Evolutionary conservation across 2,113 vertebrate genomes (phyloP).

Genomic region (Setophaga coronata): DNA sequence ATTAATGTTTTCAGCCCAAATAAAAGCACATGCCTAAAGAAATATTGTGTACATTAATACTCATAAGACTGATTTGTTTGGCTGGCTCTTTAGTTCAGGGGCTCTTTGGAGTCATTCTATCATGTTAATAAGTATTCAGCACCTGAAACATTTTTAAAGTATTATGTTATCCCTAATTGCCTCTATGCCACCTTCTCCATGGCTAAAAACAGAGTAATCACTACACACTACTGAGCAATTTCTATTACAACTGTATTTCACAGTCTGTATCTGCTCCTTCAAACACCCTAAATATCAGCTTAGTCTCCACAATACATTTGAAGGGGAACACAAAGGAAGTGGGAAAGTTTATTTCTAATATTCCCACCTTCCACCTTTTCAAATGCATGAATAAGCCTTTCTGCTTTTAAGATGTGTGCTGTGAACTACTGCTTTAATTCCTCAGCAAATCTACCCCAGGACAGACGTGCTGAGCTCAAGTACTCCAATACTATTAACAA

Average conservation of each 20-base stretch:
- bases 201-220: background rate
- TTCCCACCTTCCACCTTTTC: background rate
- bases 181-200: background rate
- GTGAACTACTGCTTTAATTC: background rate
- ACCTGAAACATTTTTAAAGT: background rate
- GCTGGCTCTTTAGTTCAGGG: background rate
- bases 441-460: background rate
- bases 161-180: background rate
- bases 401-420: background rate
- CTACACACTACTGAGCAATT: background rate
- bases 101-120: background rate
- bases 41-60: background rate
- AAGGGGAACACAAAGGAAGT: background rate
- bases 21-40: background rate
- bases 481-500: background rate
- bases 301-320: accelerated
- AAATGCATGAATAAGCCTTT: background rate
- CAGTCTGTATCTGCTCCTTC: background rate
- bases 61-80: background rate
- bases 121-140: background rate
- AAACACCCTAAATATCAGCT: background rate
- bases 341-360: background rate
- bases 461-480: background rate
- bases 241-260: background rate
- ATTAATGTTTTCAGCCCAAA: background rate